These are phyloP conservation scores for Willisornis vidua DNA, from an alignment of 2,113 vertebrate species.

Conservation along the genomic window DNA sequence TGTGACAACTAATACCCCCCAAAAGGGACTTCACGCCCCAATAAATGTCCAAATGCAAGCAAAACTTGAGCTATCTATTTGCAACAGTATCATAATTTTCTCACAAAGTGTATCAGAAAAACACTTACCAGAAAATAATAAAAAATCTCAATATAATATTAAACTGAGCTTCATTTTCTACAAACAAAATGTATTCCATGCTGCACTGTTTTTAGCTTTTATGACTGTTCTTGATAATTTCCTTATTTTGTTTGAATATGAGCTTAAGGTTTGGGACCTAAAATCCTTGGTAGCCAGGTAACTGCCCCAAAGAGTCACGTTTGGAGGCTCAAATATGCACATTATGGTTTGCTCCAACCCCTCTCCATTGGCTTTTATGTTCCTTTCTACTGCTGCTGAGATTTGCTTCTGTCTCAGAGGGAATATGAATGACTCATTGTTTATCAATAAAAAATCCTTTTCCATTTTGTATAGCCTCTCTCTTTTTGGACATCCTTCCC, in stretches of 20 bases:
- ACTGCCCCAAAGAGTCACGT: background rate
- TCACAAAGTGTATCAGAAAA: background rate
- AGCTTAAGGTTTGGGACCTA: background rate
- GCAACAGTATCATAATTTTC: background rate
- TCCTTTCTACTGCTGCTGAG: background rate
- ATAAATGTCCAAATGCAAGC: background rate
- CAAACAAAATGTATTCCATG: background rate
- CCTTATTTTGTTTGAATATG: background rate
- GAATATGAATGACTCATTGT: slow-evolving; percentile 40
- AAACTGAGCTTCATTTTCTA: background rate
- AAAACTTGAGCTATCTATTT: background rate
- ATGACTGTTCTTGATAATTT: background rate
- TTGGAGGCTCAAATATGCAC: background rate
- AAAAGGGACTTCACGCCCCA: background rate
- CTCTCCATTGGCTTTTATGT: background rate
- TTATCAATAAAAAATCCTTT: slow-evolving; percentile 6
- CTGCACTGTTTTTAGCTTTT: background rate
- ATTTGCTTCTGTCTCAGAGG: background rate
- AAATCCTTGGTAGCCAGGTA: background rate
- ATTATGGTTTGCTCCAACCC: background rate
- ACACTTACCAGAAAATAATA: background rate
- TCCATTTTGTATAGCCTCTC: background rate
- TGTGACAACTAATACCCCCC: slow-evolving; percentile 9
- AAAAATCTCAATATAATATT: background rate
- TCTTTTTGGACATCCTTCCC: background rate